Evolutionary conservation across 2,888 invertebrate genomes (phyloP).

Genomic region (Yponomeuta sedellus): DNA sequence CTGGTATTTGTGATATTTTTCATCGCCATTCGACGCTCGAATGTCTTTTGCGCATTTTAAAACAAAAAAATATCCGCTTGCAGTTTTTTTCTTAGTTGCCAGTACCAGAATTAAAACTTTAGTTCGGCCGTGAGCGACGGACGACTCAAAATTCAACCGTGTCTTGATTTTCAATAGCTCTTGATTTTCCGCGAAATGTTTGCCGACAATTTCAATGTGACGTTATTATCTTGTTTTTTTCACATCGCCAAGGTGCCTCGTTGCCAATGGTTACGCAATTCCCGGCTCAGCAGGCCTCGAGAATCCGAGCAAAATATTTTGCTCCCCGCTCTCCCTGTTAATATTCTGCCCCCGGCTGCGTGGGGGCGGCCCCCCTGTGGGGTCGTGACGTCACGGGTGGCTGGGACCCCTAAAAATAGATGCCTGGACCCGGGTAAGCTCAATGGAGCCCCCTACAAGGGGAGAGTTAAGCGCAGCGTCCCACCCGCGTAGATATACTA

Average conservation of each 20-base stretch:
- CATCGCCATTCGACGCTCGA: no score
- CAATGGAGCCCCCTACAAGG: slow-evolving; percentile 46
- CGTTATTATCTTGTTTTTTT: background rate
- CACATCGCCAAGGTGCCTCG: background rate
- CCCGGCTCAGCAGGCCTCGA: background rate
- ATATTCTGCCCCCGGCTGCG: slow-evolving; percentile 1
- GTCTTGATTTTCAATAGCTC: background rate
- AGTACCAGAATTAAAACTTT: no score
- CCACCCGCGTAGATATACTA: background rate
- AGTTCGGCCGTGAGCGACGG: no score
- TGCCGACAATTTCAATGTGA: background rate
- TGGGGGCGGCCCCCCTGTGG: background rate
- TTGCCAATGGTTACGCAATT: slow-evolving; percentile 1
- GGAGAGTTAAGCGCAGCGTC: background rate
- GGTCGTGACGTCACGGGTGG: slow-evolving; percentile 20
- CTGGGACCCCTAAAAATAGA: slow-evolving; percentile 63
- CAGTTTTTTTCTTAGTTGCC: no score
- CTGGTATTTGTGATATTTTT: background rate
- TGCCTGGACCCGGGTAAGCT: slow-evolving; percentile 55
- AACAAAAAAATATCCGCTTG: no score
- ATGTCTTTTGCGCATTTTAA: no score
- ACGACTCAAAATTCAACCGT: no score
- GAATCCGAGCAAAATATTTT: slow-evolving; percentile 7
- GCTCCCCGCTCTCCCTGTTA: slow-evolving; percentile 1
- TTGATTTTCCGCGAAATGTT: background rate